Conservation (phyloP, 2,888 invertebrate genomes). For the Dioctria rufipes region DNA sequence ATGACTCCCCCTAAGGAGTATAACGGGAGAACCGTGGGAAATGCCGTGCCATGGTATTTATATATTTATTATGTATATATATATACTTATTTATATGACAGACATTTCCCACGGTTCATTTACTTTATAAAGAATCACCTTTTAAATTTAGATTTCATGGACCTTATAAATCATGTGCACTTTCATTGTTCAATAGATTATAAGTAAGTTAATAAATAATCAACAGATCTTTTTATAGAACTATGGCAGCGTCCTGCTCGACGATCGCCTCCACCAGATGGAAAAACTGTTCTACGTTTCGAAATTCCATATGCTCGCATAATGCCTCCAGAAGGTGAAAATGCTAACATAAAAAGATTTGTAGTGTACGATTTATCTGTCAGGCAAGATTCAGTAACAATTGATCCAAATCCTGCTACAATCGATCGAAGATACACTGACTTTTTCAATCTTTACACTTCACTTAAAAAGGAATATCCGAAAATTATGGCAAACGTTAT, state of each 20-base stretch:
- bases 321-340: constrained; percentile 75
- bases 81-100: too few relatives aligned
- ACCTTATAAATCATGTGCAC: not conserved
- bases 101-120: too few relatives aligned
- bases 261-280: constrained; percentile 64
- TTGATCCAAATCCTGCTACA: constrained; percentile 76
- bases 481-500: constrained; percentile 72
- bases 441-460: constrained; percentile 78
- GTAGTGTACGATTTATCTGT: constrained; percentile 81
- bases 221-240: constrained; percentile 61
- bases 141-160: too few relatives aligned
- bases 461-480: constrained; percentile 76
- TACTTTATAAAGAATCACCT: too few relatives aligned
- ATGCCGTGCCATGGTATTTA: too few relatives aligned
- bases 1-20: too few relatives aligned
- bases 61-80: too few relatives aligned
- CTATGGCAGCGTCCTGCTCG: constrained; percentile 67
- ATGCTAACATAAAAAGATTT: constrained; percentile 74
- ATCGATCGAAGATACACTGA: constrained; percentile 83
- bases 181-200: not conserved
- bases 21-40: too few relatives aligned
- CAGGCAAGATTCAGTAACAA: constrained; percentile 73
- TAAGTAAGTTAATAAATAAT: not conserved
- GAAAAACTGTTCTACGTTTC: constrained; percentile 70
- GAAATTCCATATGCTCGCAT: constrained; percentile 80